Evolutionary conservation across 2,113 vertebrate species (phyloP).

Genomic region (Gallinago jamesoni): DNA sequence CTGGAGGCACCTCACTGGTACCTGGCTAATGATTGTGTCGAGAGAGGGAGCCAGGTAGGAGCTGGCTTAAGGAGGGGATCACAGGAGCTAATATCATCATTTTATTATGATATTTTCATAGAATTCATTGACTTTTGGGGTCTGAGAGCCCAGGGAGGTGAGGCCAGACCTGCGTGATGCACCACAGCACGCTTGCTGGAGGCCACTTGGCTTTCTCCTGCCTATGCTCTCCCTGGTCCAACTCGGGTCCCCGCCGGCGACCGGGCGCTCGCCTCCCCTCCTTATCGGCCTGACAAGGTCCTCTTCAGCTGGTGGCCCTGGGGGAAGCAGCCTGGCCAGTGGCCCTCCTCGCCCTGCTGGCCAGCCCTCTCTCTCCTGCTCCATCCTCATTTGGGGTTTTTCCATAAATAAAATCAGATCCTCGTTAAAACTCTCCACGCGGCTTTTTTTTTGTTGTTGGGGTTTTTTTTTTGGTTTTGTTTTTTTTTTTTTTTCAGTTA

Average conservation of each 20-base stretch:
- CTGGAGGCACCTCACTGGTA: background rate
- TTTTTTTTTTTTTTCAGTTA: background rate
- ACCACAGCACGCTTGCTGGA: rapidly evolving
- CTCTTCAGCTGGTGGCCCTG: background rate
- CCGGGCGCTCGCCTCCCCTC: background rate
- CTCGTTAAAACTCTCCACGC: background rate
- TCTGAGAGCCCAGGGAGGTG: background rate
- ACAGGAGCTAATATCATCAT: background rate
- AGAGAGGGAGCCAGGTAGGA: background rate
- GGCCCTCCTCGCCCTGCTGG: background rate
- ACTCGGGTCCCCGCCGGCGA: background rate
- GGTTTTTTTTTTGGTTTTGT: too few species aligned
- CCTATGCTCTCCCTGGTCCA: background rate
- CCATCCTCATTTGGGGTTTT: background rate
- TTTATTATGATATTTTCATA: background rate
- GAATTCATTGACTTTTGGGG: background rate
- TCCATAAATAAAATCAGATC: background rate
- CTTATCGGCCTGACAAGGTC: background rate
- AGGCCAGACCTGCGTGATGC: background rate
- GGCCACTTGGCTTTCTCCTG: background rate
- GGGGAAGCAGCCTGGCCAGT: background rate
- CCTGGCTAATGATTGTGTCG: rapidly evolving
- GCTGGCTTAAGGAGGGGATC: background rate
- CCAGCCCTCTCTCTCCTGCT: background rate
- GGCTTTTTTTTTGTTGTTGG: background rate